phyloP scores from a whole-genome alignment of 2,797 vertebrate genomes.

The Limnodromus scolopaceus region DNA sequence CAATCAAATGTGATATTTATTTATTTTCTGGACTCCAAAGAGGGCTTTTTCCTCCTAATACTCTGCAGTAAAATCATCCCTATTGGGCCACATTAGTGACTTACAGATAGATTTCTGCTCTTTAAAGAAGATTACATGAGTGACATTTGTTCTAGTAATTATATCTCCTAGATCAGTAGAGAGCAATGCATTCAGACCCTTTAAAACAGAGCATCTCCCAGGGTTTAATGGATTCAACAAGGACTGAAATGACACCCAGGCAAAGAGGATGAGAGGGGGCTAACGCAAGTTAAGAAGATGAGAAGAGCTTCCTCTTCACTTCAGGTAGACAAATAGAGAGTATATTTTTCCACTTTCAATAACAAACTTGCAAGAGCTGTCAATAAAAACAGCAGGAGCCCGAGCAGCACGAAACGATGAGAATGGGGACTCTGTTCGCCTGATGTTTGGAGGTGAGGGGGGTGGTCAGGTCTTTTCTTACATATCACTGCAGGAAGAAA shows the following conservation, averaged over 20 bases:
- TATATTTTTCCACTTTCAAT: background rate
- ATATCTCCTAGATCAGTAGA: background rate
- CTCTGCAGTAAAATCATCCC: background rate
- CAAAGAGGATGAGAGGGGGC: background rate
- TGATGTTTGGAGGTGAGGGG: background rate
- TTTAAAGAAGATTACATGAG: background rate
- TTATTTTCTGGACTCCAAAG: background rate
- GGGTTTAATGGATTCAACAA: background rate
- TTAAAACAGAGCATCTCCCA: background rate
- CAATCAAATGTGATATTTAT: background rate
- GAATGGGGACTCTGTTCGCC: background rate
- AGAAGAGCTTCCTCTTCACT: background rate
- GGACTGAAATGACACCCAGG: background rate
- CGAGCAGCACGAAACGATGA: background rate
- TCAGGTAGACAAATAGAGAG: background rate
- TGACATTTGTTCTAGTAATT: constrained; percentile 9
- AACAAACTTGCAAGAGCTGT: background rate
- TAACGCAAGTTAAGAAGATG: background rate
- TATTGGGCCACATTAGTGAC: background rate
- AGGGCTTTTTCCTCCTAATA: background rate
- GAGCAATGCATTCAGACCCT: background rate
- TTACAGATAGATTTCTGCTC: background rate
- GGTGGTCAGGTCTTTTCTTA: background rate
- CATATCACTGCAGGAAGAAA: background rate
- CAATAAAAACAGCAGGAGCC: background rate